Conservation (phyloP, 2,888 invertebrate genomes). For the Drosophila affinis region DNA sequence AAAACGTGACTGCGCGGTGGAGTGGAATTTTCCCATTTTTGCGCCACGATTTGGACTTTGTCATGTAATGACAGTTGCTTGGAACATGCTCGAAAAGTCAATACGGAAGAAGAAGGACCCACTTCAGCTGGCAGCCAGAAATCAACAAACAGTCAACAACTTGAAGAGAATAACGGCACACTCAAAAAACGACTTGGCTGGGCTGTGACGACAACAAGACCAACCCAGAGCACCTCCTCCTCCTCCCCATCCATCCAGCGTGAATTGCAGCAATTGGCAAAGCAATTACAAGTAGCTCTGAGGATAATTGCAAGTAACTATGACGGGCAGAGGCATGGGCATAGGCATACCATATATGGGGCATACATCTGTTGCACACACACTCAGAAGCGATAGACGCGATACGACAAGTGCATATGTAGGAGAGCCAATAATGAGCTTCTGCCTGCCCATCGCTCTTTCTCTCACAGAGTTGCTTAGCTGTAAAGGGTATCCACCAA, state of each 20-base stretch:
- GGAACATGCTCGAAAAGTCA: constrained; percentile 24
- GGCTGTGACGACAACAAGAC: constrained; percentile 28
- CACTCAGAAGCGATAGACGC: neutral
- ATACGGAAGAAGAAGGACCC: constrained; percentile 5
- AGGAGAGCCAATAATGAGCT: too few species aligned
- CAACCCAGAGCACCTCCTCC: too few species aligned
- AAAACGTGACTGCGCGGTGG: neutral
- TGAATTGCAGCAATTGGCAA: constrained; percentile 27
- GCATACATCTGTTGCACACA: constrained; percentile 68
- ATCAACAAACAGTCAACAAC: constrained; percentile 15
- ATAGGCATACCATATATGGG: constrained; percentile 5
- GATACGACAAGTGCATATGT: too few species aligned
- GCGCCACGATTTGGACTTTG: constrained; percentile 23
- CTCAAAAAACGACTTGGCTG: constrained; percentile 8
- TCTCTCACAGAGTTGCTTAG: constrained; percentile 28
- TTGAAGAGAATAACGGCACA: constrained; percentile 10
- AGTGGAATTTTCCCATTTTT: constrained; percentile 11
- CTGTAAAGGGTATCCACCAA: neutral
- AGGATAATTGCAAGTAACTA: constrained; percentile 61
- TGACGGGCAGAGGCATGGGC: neutral
- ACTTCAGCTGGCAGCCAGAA: constrained; percentile 1
- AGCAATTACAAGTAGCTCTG: constrained; percentile 46
- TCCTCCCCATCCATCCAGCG: neutral
- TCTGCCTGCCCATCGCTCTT: too few species aligned
- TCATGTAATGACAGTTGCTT: constrained; percentile 19